Percentiles rank a stretch among this genome's conserved stretches.
phyloP scores from a whole-genome alignment of 2,113 vertebrate genomes.

The Chionis minor region DNA sequence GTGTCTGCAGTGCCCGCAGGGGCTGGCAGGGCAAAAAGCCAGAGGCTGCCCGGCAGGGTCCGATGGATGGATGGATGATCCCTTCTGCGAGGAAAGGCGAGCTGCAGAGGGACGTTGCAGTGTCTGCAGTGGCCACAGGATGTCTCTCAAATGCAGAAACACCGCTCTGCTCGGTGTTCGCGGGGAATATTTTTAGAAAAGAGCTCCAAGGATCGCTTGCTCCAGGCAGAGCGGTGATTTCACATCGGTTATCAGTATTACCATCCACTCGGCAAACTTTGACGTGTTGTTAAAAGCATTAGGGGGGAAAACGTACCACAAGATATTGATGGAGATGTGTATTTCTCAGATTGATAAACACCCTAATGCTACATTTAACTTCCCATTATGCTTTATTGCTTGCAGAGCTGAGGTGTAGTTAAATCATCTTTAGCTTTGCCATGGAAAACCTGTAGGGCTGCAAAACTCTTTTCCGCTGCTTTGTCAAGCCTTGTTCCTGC shows the following conservation, averaged over 20 bases:
- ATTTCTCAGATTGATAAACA: not conserved
- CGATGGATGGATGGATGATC: not conserved
- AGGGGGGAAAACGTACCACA: not conserved
- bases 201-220: not conserved
- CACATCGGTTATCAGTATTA: accelerated
- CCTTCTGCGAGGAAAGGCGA: not conserved
- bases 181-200: not conserved
- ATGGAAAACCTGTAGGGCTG: not conserved
- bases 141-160: conserved; percentile 55
- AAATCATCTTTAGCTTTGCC: not conserved
- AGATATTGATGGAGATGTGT: accelerated
- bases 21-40: not conserved
- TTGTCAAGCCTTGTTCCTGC: not conserved
- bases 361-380: not conserved
- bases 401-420: not conserved
- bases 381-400: not conserved
- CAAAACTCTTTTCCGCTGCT: not conserved
- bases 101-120: not conserved
- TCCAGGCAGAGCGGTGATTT: not conserved
- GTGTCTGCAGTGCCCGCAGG: not conserved
- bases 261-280: accelerated
- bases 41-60: accelerated
- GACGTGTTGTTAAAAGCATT: not conserved
- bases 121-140: conserved; percentile 26
- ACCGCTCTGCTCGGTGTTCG: not conserved